Evolutionary conservation across 2,888 invertebrate species (phyloP), one percentile per base, ranked within the genome.

Genomic region (Pocota personata): DNA sequence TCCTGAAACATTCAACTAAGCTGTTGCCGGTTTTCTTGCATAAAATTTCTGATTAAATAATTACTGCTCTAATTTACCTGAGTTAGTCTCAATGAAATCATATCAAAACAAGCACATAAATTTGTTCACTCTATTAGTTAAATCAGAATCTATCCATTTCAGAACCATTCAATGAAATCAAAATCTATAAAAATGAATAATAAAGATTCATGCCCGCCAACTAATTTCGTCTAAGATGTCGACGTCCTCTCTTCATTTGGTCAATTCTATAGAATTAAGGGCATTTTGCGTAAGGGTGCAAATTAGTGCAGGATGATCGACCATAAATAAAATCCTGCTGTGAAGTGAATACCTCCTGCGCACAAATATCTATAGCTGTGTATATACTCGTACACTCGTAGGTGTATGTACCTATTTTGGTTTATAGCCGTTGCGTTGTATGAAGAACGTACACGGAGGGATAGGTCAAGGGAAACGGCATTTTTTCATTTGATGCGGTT

Each of bases 261-360:
- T 6, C 3, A 14, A n/a, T 5, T 14, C 40, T 14, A 19, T 19
- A 19, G 46, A 2, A 19, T 19, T 10, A 46, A 10, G 7, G 19
- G 2, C 19, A 19, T 16, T 46, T 35, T 19, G 7, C 16, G 21
- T 57, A 21, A 52, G n/a, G 35, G 16, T 6, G 7, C 35, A 35
- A 57, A 57, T 57, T 57, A 57, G 19, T 57, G 32, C 35, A 57
- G 57, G 57, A n/a, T 57, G 35, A 35, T 35, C 35, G 19, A 19
- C 19, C 35, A 37, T 3, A 21, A 16, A 57, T 35, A 30, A 12
- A 27, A 50, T 14, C 40, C 40, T n/a, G 40, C 37, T 40, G 46
- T 10, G 46, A 46, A 43, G 16, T 43, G 14, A n/a, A 37, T 43
- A 43, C 43, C 16, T 19, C 8, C 8, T 46, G 10, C 46, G 16